A percentile compares a stretch with the other conserved stretches of the same genome.
Evolutionary conservation across 2,797 vertebrate genomes (phyloP).

Genomic region (Poecilia wingei): DNA sequence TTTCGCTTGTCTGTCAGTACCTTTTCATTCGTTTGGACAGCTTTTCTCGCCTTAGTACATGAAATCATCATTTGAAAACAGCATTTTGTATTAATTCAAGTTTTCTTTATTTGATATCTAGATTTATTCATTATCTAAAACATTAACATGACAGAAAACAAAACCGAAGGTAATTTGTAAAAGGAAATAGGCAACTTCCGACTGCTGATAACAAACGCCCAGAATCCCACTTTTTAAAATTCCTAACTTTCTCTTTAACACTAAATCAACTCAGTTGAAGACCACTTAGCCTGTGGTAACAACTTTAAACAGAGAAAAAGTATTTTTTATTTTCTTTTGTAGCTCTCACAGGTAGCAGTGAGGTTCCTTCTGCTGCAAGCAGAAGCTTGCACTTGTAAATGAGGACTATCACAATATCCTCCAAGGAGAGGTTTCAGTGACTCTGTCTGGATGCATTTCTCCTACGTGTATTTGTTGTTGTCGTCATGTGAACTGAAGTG

Average conservation of each 20-base stretch:
- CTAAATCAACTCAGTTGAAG: constrained; percentile 59
- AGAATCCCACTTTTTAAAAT: not conserved
- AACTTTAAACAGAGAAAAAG: constrained; percentile 33
- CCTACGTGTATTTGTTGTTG: constrained; percentile 59
- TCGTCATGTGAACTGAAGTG: constrained; percentile 68
- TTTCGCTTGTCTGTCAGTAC: not conserved
- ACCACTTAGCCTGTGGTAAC: constrained; percentile 53
- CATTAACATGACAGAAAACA: not conserved
- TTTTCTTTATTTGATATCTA: not conserved
- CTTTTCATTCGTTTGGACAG: not conserved
- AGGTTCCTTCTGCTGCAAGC: constrained; percentile 55
- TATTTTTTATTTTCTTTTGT: constrained; percentile 46
- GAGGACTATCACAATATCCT: constrained; percentile 68
- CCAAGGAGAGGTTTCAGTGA: constrained; percentile 66
- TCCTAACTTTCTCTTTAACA: constrained; percentile 24
- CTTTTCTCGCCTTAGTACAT: not conserved
- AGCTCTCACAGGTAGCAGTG: constrained; percentile 65
- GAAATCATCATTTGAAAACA: not conserved
- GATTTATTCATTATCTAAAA: not conserved
- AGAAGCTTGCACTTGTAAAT: constrained; percentile 67
- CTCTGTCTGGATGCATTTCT: constrained; percentile 71
- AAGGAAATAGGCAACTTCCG: not conserved
- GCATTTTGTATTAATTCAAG: not conserved
- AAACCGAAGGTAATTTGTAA: not conserved
- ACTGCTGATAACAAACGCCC: not conserved